These are phyloP conservation scores for Peromyscus melanophrys DNA, from an alignment of 2,797 vertebrate genomes.

Conservation along the genomic window DNA sequence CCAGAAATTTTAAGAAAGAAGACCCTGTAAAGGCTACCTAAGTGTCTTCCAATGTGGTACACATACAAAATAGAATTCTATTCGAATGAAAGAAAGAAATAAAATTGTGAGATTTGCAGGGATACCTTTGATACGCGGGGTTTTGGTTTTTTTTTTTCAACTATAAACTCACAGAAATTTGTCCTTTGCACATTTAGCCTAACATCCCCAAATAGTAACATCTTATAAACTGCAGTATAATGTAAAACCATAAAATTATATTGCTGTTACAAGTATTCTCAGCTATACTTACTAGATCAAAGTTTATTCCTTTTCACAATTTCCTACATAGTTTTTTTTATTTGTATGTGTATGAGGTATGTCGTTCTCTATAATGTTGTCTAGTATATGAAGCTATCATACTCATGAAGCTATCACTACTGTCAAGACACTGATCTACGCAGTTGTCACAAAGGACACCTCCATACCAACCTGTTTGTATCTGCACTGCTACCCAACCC, in stretches of 20 bases:
- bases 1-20: neutral
- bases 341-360: neutral
- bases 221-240: neutral
- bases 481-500: neutral
- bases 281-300: neutral
- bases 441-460: neutral
- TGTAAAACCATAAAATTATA: slow-evolving; percentile 49
- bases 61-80: neutral
- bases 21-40: neutral
- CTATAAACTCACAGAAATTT: slow-evolving; percentile 31
- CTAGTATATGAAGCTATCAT: neutral
- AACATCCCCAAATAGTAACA: slow-evolving; percentile 15
- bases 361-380: neutral
- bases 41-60: neutral
- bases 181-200: neutral
- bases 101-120: neutral
- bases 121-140: neutral
- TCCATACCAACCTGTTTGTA: neutral
- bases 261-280: neutral
- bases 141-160: neutral
- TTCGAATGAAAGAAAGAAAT: neutral
- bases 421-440: slow-evolving; percentile 5
- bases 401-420: slow-evolving; percentile 26
- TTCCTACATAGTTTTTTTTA: neutral
- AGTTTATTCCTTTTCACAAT: slow-evolving; percentile 27